These are phyloP conservation scores for Leucosticte australis DNA, from an alignment of 2,113 vertebrate genomes.

Conservation along the genomic window DNA sequence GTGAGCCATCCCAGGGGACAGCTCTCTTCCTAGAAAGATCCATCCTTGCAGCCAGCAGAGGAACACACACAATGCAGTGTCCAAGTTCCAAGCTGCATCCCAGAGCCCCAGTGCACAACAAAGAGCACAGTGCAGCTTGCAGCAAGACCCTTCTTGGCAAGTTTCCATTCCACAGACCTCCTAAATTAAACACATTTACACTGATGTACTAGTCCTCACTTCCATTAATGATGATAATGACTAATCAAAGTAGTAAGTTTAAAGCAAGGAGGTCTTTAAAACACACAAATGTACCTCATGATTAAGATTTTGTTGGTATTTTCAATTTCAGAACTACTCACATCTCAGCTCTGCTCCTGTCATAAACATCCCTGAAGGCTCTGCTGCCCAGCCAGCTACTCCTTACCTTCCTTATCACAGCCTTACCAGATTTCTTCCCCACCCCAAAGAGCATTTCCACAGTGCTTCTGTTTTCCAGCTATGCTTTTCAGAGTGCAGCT, in stretches of 20 bases:
- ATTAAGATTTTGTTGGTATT: background rate
- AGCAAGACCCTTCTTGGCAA: background rate
- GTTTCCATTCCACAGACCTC: background rate
- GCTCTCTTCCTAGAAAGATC: background rate
- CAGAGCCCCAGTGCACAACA: background rate
- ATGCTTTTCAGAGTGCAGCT: fast-evolving
- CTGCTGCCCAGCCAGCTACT: background rate
- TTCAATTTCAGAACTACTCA: background rate
- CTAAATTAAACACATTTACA: background rate
- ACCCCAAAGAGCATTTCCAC: background rate
- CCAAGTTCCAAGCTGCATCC: background rate
- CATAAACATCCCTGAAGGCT: background rate
- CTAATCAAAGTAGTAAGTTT: background rate
- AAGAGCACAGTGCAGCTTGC: background rate
- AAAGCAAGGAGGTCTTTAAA: background rate
- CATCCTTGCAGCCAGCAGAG: background rate
- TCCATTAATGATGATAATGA: background rate
- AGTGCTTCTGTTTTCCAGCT: background rate
- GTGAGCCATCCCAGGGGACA: background rate
- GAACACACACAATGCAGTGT: background rate
- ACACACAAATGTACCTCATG: background rate
- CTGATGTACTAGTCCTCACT: background rate
- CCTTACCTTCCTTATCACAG: background rate
- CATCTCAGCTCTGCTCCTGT: background rate
- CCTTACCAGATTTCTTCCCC: background rate